Evolutionary conservation across 2,888 invertebrate species (phyloP).

Genomic region (Stenodema calcarata): DNA sequence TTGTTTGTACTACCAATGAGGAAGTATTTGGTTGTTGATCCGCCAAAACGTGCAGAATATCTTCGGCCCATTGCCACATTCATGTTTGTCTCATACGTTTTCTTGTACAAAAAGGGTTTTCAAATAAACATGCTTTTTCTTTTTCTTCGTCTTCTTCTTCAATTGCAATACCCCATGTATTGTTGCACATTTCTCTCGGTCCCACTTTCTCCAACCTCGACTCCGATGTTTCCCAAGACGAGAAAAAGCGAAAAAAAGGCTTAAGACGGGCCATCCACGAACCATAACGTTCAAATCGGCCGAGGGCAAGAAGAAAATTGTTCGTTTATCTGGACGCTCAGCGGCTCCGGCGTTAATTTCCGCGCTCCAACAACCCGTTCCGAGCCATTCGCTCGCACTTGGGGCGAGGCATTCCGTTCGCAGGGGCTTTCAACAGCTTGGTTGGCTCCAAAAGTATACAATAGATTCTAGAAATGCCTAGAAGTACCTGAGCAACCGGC

Average conservation of each 20-base stretch:
- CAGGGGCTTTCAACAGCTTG: neutral
- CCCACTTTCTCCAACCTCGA: neutral
- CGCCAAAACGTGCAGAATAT: too few relatives aligned
- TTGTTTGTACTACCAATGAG: too few relatives aligned
- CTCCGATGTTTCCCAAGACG: neutral
- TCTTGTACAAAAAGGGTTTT: too few relatives aligned
- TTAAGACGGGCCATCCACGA: neutral
- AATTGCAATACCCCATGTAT: neutral
- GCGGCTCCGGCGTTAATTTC: neutral
- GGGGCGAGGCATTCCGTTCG: neutral
- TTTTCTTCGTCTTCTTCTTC: too few relatives aligned
- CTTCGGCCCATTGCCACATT: too few relatives aligned
- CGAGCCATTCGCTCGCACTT: neutral
- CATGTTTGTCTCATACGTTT: too few relatives aligned
- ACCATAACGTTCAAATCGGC: neutral
- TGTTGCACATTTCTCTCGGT: neutral
- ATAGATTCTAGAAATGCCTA: neutral
- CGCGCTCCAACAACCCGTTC: neutral
- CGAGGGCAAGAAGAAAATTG: neutral
- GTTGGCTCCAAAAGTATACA: neutral
- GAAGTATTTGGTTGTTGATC: too few relatives aligned
- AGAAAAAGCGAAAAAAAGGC: neutral
- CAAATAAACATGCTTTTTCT: too few relatives aligned
- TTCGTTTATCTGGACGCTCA: neutral
- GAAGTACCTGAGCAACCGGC: neutral